Evolutionary conservation across 1,140 invertebrate species (phyloP), one percentile per base, ranked within the genome.

Genomic region (Goniozus legneri): DNA sequence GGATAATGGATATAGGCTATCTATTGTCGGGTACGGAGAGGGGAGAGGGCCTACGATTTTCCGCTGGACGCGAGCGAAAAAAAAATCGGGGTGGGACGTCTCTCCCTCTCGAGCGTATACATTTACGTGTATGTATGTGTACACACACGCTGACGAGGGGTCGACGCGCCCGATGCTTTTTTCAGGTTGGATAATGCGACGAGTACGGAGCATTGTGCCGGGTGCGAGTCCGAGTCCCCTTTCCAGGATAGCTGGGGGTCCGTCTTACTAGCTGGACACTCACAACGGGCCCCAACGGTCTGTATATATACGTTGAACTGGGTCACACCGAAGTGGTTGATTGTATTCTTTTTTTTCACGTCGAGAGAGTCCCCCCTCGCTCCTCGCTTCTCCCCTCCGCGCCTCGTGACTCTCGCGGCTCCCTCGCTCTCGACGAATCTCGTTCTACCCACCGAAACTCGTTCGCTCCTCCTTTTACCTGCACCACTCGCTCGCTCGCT

Each of bases 271-370:
- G 42, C 39, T 39, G 40, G 41, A 43, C 36, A 18, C n/a, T n/a
- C n/a, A n/a, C 16, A 38, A 48, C 46, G 33, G 42, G 58, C 32
- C 41, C 37, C 54, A 63, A 66, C 60, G 50, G 62, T 56, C 48
- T 41, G 47, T 53, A 37, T 50, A n/a, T n/a, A n/a, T n/a, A n/a
- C n/a, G 54, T 56, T 50, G 56, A 67, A 67, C 60, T 67, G 45
- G 65, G 65, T 67, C 64, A 67, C 58, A 54, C 36, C 56, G 39
- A 61, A 61, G 55, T 61, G 60, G 44, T 61, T 46, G 62, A 61
- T 62, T 58, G 48, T 60, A 58, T 56, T 56, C 60, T 53, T 63
- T 59, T 52, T 42, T 41, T 47, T 20, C n/a, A n/a, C n/a, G n/a
- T n/a, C n/a, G n/a, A n/a, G n/a, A n/a, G n/a, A n/a, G n/a, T n/a